Percentiles rank a stretch among this genome's conserved stretches.
Conservation (phyloP, 2,113 vertebrate genomes). For the Chinchilla lanigera region DNA sequence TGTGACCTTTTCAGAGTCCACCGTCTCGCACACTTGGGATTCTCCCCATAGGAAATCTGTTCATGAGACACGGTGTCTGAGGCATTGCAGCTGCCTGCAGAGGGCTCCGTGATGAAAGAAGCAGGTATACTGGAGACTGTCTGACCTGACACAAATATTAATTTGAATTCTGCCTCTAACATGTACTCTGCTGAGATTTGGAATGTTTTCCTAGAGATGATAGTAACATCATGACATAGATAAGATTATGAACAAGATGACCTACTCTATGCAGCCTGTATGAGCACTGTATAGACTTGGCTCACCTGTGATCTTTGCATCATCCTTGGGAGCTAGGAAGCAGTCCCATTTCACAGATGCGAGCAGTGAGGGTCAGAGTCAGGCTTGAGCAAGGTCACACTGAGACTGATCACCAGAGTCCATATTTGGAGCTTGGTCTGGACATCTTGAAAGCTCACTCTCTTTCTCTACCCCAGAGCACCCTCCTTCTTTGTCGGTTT, state of each 20-base stretch:
- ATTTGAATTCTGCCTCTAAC: not conserved
- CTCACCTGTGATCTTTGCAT: not conserved
- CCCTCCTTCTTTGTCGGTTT: not conserved
- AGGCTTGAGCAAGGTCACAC: not conserved
- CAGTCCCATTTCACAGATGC: not conserved
- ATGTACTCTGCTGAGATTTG: not conserved
- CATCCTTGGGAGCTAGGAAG: not conserved
- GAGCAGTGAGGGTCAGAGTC: not conserved
- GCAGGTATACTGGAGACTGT: not conserved
- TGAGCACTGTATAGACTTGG: too few species aligned
- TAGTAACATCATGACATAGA: not conserved
- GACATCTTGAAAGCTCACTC: not conserved
- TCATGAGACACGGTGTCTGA: not conserved
- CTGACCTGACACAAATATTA: not conserved
- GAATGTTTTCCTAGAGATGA: not conserved
- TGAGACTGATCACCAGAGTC: not conserved
- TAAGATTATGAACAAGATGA: not conserved
- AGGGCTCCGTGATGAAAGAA: too few species aligned
- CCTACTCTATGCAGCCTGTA: not conserved
- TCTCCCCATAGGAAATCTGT: not conserved
- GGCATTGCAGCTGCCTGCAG: not conserved
- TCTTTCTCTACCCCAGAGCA: not conserved
- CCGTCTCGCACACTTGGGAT: not conserved
- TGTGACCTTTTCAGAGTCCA: not conserved
- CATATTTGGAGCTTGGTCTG: not conserved